phyloP scores from a whole-genome alignment of 2,888 invertebrate species.

The Gastrophysa polygoni region DNA sequence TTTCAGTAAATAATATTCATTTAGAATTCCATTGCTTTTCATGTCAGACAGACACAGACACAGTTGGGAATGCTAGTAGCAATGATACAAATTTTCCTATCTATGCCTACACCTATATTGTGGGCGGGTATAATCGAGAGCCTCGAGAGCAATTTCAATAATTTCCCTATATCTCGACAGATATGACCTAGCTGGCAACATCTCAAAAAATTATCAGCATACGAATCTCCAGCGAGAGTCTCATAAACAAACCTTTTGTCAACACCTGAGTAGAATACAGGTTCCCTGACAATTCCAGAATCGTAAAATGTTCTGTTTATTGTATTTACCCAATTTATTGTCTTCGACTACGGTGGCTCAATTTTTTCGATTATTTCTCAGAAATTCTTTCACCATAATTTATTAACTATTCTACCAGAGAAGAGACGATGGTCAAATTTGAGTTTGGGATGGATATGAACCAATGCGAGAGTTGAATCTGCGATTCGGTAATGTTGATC shows the following conservation, averaged over 20 bases:
- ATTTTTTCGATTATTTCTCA: constrained; percentile 49
- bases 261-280: constrained; percentile 52
- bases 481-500: no score
- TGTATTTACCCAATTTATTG: constrained; percentile 55
- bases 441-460: constrained; percentile 28
- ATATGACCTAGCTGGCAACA: constrained; percentile 22
- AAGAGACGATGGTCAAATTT: constrained; percentile 27
- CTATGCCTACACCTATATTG: no score
- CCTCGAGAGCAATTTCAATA: neutral
- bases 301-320: constrained; percentile 56
- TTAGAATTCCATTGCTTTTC: no score
- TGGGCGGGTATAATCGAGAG: neutral
- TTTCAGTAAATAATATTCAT: no score
- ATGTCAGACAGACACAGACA: no score
- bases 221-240: constrained; percentile 48
- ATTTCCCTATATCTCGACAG: constrained; percentile 1
- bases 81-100: no score
- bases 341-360: constrained; percentile 51
- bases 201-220: constrained; percentile 47
- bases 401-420: constrained; percentile 39
- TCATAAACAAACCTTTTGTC: constrained; percentile 55
- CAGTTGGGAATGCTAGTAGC: no score
- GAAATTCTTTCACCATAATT: constrained; percentile 43
- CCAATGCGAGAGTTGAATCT: no score
- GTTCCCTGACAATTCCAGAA: constrained; percentile 47